phyloP scores from a whole-genome alignment of 2,113 vertebrate species.

The Sisor rabdophorus region DNA sequence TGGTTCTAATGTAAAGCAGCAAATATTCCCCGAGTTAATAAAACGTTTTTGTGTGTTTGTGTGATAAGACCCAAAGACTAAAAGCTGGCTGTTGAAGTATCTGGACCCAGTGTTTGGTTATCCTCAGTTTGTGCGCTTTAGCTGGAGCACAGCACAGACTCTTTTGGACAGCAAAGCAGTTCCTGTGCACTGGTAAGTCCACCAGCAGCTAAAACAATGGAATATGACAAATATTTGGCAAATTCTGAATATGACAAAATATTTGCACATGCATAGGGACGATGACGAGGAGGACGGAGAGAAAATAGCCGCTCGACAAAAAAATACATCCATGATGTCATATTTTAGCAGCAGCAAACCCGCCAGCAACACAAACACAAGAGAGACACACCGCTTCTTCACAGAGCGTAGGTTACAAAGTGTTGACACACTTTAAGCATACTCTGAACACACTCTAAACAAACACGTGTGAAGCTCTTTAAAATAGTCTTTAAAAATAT shows the following conservation, averaged over 20 bases:
- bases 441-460: constrained; percentile 47
- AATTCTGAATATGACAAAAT: not conserved
- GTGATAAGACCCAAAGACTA: constrained; percentile 84
- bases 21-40: not conserved
- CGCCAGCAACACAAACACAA: constrained; percentile 33
- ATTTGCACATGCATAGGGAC: constrained; percentile 65
- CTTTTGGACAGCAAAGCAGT: constrained; percentile 79
- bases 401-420: constrained; percentile 75
- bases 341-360: constrained; percentile 64
- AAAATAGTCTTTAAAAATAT: too few relatives aligned
- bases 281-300: constrained; percentile 68
- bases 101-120: constrained; percentile 86
- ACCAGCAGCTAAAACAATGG: not conserved
- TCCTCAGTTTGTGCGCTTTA: constrained; percentile 87
- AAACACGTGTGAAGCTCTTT: not conserved
- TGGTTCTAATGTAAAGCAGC: not conserved
- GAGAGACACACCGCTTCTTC: constrained; percentile 78
- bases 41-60: not conserved
- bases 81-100: constrained; percentile 77
- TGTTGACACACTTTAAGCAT: constrained; percentile 45
- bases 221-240: not conserved
- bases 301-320: constrained; percentile 65
- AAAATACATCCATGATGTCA: constrained; percentile 70
- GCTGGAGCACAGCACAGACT: constrained; percentile 84
- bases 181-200: constrained; percentile 69